Evolutionary conservation across 2,888 invertebrate genomes (phyloP).

Genomic region (Sminthurides aquaticus): DNA sequence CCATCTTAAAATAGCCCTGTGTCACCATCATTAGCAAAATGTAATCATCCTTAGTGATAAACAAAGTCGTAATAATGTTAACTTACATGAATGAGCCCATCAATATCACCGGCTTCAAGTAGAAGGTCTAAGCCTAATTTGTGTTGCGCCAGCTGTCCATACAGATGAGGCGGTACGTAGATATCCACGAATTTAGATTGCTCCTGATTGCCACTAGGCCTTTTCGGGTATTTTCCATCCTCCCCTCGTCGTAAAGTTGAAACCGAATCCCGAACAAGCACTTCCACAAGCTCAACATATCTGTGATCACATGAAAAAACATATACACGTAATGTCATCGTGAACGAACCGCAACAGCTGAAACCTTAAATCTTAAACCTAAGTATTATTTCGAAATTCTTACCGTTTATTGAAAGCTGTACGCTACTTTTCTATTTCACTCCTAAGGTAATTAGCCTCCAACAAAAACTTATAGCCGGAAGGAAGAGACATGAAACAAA

Average conservation of each 20-base stretch:
- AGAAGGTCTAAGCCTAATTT: conserved; percentile 55
- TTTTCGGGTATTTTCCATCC: conserved; percentile 65
- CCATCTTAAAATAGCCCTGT: too few species aligned
- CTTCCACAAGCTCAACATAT: conserved; percentile 84
- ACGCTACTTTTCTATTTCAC: conserved; percentile 73
- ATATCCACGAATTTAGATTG: conserved; percentile 45
- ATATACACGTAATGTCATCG: conserved; percentile 14
- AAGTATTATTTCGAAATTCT: too few species aligned
- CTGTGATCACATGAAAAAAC: too few species aligned
- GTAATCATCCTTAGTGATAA: too few species aligned
- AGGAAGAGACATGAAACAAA: conserved; percentile 66
- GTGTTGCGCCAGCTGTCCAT: conserved; percentile 73
- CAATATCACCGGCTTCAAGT: conserved; percentile 46
- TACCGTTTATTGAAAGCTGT: conserved; percentile 64
- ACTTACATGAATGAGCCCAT: conserved; percentile 31
- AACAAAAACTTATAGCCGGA: conserved; percentile 60
- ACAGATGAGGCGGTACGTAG: conserved; percentile 66
- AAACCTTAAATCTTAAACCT: neutral
- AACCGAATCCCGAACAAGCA: conserved; percentile 76
- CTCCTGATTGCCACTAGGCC: conserved; percentile 53
- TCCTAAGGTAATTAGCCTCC: conserved; percentile 58
- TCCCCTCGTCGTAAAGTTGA: conserved; percentile 74
- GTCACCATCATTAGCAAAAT: too few species aligned
- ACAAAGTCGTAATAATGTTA: too few species aligned
- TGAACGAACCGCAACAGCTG: neutral